Evolutionary conservation across 2,113 vertebrate species (phyloP).

Genomic region (Spermophilus dauricus): DNA sequence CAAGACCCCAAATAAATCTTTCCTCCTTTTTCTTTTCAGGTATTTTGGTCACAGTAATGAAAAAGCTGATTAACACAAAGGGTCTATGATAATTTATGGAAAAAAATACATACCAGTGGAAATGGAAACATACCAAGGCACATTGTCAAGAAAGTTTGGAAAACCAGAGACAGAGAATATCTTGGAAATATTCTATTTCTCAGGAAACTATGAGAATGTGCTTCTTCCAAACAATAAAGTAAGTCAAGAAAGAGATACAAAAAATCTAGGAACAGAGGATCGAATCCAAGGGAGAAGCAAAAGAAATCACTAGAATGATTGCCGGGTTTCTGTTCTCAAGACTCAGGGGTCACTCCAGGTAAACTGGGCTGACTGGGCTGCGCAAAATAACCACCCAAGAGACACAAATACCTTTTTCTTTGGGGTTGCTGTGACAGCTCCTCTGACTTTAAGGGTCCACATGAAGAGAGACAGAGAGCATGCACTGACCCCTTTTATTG

Average conservation of each 20-base stretch:
- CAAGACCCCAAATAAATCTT: neutral
- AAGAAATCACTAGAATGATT: neutral
- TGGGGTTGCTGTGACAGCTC: too few relatives aligned
- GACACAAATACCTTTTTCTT: too few relatives aligned
- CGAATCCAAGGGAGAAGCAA: neutral
- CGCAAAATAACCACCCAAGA: too few relatives aligned
- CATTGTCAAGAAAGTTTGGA: neutral
- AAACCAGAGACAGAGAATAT: neutral
- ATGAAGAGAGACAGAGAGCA: too few relatives aligned
- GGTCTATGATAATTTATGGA: neutral
- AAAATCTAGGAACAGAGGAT: neutral
- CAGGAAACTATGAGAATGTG: neutral
- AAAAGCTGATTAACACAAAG: neutral
- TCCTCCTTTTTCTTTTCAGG: neutral
- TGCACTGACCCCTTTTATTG: too few relatives aligned
- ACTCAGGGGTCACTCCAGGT: too few relatives aligned
- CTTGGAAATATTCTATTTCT: neutral
- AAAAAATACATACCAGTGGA: neutral
- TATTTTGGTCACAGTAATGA: neutral
- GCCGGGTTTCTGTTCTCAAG: too few relatives aligned
- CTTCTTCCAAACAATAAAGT: conserved; percentile 26
- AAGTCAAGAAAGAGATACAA: neutral
- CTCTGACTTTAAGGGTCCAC: too few relatives aligned
- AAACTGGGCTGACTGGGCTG: too few relatives aligned
- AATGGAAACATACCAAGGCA: neutral